Evolutionary conservation across 2,888 invertebrate species (phyloP).

Genomic region (Thera obeliscata): DNA sequence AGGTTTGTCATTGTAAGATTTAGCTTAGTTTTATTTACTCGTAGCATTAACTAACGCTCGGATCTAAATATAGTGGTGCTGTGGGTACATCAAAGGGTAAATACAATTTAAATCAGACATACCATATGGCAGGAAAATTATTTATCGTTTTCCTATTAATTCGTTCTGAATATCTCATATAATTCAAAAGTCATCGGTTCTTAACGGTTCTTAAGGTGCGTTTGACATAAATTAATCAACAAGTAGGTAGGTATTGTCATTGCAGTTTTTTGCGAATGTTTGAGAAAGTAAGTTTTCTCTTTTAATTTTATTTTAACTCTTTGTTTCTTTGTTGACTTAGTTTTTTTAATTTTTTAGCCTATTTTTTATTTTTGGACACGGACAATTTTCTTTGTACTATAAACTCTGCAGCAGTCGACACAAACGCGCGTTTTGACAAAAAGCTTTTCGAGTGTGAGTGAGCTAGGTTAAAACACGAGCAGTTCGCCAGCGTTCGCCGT

Average conservation of each 20-base stretch:
- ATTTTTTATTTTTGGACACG: not conserved
- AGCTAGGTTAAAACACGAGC: not conserved
- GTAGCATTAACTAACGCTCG: conserved; percentile 13
- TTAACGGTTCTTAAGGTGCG: not conserved
- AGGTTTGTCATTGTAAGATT: not conserved
- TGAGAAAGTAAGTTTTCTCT: too few relatives aligned
- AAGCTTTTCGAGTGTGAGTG: not conserved
- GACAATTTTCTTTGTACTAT: not conserved
- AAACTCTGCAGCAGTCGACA: not conserved
- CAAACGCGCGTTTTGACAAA: not conserved
- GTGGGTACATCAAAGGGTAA: conserved; percentile 10
- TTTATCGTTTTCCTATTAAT: conserved; percentile 5
- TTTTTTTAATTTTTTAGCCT: too few relatives aligned
- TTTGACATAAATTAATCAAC: not conserved
- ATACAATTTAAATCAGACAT: conserved; percentile 12
- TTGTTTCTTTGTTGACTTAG: too few relatives aligned
- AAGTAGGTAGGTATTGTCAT: not conserved
- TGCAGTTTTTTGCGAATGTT: not conserved
- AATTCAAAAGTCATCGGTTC: not conserved
- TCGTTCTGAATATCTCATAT: conserved; percentile 12
- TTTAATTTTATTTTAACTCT: not conserved
- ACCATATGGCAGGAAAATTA: conserved; percentile 19
- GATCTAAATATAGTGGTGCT: conserved; percentile 30
- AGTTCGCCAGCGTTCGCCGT: conserved; percentile 1
- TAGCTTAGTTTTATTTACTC: conserved; percentile 16